Evolutionary conservation across 2,797 vertebrate species (phyloP).

Genomic region (Potorous gilbertii): DNA sequence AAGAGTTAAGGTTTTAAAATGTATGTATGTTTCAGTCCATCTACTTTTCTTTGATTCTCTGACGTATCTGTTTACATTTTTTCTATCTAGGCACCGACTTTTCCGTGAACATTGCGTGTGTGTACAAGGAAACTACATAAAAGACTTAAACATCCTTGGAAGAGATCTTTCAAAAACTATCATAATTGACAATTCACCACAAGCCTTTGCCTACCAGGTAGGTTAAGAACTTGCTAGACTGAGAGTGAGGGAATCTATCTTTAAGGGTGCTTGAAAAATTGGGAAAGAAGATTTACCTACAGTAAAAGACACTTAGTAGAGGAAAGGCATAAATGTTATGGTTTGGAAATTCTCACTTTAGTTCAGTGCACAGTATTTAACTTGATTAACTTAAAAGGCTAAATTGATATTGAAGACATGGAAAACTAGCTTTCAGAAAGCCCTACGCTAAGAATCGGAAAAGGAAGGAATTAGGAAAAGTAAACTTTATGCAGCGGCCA

Average conservation of each 20-base stretch:
- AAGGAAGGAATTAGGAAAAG: neutral
- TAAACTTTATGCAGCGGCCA: neutral
- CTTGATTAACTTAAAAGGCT: slow-evolving; percentile 23
- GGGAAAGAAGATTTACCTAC: neutral
- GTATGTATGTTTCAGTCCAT: slow-evolving; percentile 10
- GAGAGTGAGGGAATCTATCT: slow-evolving; percentile 36
- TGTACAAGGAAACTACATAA: slow-evolving; percentile 99
- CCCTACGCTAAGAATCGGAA: slow-evolving; percentile 17
- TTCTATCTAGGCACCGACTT: slow-evolving; percentile 92
- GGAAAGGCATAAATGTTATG: slow-evolving; percentile 32
- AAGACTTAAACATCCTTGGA: slow-evolving; percentile 98
- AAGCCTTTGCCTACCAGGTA: slow-evolving; percentile 99
- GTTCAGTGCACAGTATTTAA: neutral
- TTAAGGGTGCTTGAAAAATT: slow-evolving; percentile 24
- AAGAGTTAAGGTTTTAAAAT: slow-evolving; percentile 26
- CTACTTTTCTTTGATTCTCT: slow-evolving; percentile 45
- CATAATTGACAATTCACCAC: slow-evolving; percentile 99
- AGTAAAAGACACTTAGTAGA: neutral
- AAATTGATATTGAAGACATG: slow-evolving; percentile 15
- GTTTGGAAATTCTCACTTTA: neutral
- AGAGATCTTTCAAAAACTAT: slow-evolving; percentile 99
- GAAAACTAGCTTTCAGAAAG: slow-evolving; percentile 46
- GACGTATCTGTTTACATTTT: slow-evolving; percentile 44
- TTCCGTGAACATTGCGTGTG: slow-evolving; percentile 99
- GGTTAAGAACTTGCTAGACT: slow-evolving; percentile 63